These are phyloP conservation scores for Spea multiplicata DNA, from an alignment of 2,113 vertebrate genomes.

Conservation along the genomic window DNA sequence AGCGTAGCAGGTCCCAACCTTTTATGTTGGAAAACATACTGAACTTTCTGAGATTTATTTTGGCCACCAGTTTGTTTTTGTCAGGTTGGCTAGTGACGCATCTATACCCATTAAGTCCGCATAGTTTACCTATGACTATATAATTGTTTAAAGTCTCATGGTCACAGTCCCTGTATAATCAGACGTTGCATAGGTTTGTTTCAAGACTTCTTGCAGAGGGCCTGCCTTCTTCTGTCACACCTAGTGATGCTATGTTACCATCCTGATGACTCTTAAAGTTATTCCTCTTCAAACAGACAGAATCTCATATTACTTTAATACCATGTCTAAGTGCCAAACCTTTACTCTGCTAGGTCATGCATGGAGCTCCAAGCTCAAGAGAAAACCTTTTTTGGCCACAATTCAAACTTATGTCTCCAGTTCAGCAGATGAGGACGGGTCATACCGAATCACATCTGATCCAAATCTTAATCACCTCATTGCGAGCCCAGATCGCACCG, in stretches of 20 bases:
- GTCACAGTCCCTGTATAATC: too few species aligned
- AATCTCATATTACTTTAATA: constrained; percentile 29
- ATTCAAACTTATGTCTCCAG: constrained; percentile 27
- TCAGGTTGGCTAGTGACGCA: too few species aligned
- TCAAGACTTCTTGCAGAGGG: too few species aligned
- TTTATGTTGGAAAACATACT: too few species aligned
- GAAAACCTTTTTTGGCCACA: constrained; percentile 31
- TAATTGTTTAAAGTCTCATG: too few species aligned
- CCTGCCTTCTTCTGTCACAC: background rate
- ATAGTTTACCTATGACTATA: too few species aligned
- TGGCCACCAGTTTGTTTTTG: too few species aligned
- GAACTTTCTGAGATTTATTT: too few species aligned
- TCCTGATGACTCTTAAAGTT: constrained; percentile 23
- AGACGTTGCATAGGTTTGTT: too few species aligned
- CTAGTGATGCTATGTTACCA: constrained; percentile 29
- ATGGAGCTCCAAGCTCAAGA: constrained; percentile 29
- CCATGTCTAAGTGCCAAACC: constrained; percentile 26
- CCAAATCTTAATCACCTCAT: constrained; percentile 23
- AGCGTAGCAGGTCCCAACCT: too few species aligned
- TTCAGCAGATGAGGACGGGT: constrained; percentile 36
- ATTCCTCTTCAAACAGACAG: constrained; percentile 20
- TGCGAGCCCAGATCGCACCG: background rate
- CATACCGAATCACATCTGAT: constrained; percentile 30
- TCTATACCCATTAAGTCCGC: too few species aligned
- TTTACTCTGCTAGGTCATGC: constrained; percentile 43